A percentile compares a stretch with the other conserved stretches of the same genome.
Evolutionary conservation across 1,140 invertebrate genomes (phyloP).

Genomic region (Drosophila novamexicana): DNA sequence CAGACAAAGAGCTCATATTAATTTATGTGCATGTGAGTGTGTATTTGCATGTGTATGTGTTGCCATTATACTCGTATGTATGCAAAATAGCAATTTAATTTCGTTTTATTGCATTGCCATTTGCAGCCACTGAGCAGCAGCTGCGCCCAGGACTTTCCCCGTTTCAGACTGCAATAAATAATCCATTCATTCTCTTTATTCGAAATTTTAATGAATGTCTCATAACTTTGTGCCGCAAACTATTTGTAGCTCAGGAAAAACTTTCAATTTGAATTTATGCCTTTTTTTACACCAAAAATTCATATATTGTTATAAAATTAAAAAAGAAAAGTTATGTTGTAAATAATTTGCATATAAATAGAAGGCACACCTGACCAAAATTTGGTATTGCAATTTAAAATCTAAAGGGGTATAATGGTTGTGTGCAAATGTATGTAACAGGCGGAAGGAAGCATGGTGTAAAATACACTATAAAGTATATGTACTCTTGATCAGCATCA

Average conservation of each 20-base stretch:
- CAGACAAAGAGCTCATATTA: constrained; percentile 68
- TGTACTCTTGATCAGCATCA: too few species aligned
- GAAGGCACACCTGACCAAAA: too few species aligned
- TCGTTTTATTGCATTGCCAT: constrained; percentile 81
- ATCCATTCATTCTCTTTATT: constrained; percentile 42
- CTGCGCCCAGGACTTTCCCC: constrained; percentile 39
- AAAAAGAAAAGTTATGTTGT: too few species aligned
- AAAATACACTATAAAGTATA: too few species aligned
- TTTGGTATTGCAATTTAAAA: too few species aligned
- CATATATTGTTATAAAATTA: too few species aligned
- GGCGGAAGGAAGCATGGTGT: too few species aligned
- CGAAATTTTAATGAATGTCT: constrained; percentile 66
- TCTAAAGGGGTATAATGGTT: too few species aligned
- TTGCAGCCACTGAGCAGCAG: constrained; percentile 73
- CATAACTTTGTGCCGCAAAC: background rate
- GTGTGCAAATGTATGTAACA: too few species aligned
- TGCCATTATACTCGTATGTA: constrained; percentile 56
- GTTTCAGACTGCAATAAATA: constrained; percentile 64
- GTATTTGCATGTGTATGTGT: constrained; percentile 26
- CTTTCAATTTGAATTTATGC: too few species aligned
- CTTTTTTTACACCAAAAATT: too few species aligned
- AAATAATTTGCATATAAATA: too few species aligned
- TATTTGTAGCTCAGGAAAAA: background rate
- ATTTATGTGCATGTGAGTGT: constrained; percentile 48
- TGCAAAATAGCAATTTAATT: constrained; percentile 83